These are phyloP conservation scores for Lycaena phlaeas DNA, from an alignment of 2,888 invertebrate genomes.

Conservation along the genomic window DNA sequence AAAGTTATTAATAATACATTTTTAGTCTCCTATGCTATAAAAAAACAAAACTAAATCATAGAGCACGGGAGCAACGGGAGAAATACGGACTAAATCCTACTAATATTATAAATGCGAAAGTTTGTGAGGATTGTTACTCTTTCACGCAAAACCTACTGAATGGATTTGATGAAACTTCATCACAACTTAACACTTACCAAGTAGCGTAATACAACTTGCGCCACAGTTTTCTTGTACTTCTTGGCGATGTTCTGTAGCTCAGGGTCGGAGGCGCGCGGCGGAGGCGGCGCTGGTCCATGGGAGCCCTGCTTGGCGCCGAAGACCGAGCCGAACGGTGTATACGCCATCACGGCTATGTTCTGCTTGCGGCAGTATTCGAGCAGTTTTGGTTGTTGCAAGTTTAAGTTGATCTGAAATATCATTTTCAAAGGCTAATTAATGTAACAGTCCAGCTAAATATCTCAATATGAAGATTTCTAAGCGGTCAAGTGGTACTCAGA, in stretches of 20 bases:
- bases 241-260: slow-evolving; percentile 67
- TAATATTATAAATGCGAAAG: too few species aligned
- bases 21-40: too few species aligned
- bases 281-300: slow-evolving; percentile 58
- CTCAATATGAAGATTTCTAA: too few species aligned
- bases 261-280: slow-evolving; percentile 68
- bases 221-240: slow-evolving; percentile 76
- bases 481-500: too few species aligned
- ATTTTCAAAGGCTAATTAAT: not conserved
- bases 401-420: slow-evolving; percentile 69
- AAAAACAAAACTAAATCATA: too few species aligned
- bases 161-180: too few species aligned
- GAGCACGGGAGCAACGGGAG: too few species aligned
- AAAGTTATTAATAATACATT: too few species aligned
- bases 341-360: slow-evolving; percentile 78
- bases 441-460: too few species aligned
- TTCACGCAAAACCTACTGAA: too few species aligned
- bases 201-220: slow-evolving; percentile 77
- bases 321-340: slow-evolving; percentile 79
- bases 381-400: slow-evolving; percentile 79
- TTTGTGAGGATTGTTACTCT: too few species aligned
- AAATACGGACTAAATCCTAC: too few species aligned
- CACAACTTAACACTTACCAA: slow-evolving; percentile 75
- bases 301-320: slow-evolving; percentile 47
- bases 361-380: slow-evolving; percentile 77